Evolutionary conservation across 2,797 vertebrate species (phyloP).

Genomic region (Gymnothorax reevesii): DNA sequence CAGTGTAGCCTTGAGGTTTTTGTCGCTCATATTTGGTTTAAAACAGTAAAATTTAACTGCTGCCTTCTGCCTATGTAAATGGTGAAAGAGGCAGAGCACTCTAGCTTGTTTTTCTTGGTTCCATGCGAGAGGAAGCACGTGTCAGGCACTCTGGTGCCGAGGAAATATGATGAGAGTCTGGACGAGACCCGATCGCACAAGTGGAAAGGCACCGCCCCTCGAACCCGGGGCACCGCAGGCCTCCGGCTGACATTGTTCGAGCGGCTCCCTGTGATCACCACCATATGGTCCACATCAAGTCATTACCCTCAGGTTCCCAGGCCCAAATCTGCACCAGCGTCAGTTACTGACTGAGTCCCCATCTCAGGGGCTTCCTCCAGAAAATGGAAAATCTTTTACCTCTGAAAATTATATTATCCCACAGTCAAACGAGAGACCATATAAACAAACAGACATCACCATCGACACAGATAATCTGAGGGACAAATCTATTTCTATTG

Average conservation of each 20-base stretch:
- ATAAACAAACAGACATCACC: background rate
- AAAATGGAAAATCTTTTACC: conserved; percentile 13
- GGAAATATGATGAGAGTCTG: conserved; percentile 50
- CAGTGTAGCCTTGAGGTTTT: conserved; percentile 23
- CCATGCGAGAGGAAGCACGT: conserved; percentile 48
- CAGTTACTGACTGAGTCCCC: conserved; percentile 19
- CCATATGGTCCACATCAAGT: conserved; percentile 50
- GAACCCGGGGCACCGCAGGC: conserved; percentile 32
- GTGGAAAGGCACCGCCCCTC: conserved; percentile 34
- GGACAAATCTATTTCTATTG: background rate
- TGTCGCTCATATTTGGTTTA: background rate
- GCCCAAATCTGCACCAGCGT: conserved; percentile 6
- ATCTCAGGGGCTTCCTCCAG: conserved; percentile 20
- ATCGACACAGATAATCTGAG: background rate
- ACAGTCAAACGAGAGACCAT: background rate
- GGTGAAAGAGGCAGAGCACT: background rate
- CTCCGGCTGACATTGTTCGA: conserved; percentile 36
- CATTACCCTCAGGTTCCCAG: conserved; percentile 17
- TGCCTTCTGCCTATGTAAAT: conserved; percentile 39
- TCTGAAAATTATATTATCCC: background rate
- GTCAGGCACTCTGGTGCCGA: conserved; percentile 36
- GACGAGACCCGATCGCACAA: conserved; percentile 31
- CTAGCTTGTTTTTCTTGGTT: conserved; percentile 46
- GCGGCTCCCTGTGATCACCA: conserved; percentile 25
- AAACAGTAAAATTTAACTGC: conserved; percentile 35